Evolutionary conservation across 2,888 invertebrate genomes (phyloP), one percentile per base, ranked within the genome.

Genomic region (Calliopum simillimum): DNA sequence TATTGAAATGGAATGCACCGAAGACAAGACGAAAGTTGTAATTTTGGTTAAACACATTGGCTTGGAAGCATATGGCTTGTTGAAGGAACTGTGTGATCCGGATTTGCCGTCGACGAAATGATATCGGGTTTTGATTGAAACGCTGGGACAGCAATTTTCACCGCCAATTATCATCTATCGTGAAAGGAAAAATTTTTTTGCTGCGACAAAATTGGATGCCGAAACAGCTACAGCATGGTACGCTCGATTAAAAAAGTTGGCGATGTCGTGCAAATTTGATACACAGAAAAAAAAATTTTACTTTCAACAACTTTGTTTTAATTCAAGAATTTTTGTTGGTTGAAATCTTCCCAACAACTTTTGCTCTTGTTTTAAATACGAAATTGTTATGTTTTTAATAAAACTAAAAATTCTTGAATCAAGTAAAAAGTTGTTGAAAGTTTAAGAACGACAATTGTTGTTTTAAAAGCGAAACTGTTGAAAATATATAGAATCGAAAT

Each of bases 11-110:
- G 68, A 25, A 21, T 46, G 21, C 46, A 25, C 3, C 4, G 43
- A 46, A 41, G 49, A 16, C 53, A 58, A 19, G 47, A 44, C 16
- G 46, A 25, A 59, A 47, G n/a, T n/a, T n/a, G n/a, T n/a, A n/a
- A n/a, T n/a, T n/a, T n/a, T n/a, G n/a, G n/a, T n/a, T n/a, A n/a
- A n/a, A n/a, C n/a, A n/a, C n/a, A n/a, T n/a, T n/a, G 74, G 74
- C 12, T 41, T 73, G 16, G 70, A 70, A 51, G 73, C 74, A 46
- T 74, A 73, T 71, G 71, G 71, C 6, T 59, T 73, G 61, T 53
- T 74, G 46, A 55, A 70, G 11, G 71, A 73, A 4, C 59, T 73
- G 49, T 71, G 74, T 62, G 65, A 66, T 47, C 74, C 73, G 8
- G 70, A 64, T 13, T 59, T 69, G 56, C 74, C 72, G 21, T 63